Evolutionary conservation across 2,888 invertebrate genomes (phyloP), one percentile per base, ranked within the genome.

Genomic region (Noctua comes): DNA sequence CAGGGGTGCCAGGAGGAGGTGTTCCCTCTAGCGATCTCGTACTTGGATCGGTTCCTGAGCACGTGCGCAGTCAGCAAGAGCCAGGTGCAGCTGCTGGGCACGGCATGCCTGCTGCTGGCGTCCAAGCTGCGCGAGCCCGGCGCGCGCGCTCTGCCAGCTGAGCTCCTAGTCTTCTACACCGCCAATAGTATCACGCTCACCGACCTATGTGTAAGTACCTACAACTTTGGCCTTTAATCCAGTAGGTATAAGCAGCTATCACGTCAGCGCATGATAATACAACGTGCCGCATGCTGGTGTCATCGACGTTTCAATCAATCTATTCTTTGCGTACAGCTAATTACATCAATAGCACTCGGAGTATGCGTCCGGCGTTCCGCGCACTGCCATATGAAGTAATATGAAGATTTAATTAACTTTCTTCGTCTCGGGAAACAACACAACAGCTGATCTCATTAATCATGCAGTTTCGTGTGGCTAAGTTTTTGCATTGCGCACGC

Each of bases 1-100:
- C 98, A 99, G 93, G 98, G 98, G 91, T 98, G 99, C 93, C 99
- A 99, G 95, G 98, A 99, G 93, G 99, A 99, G 94, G 99, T 99
- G 87, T 99, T 99, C 94, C 98, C 98, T 68, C 97, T 99, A 93
- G 98, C 99, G 76, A 98, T 99, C 95, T 98, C 98, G 94, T 99
- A 98, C 96, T 97, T 99, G 97, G 99, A 99, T 97, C 98, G 99
- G 93, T 99, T 99, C 97, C 97, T 99, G 91, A 98, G 98, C 92
- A 97, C 98, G 83, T 98, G 98, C 93, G 97, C 98, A 82, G 98
- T 99, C 92, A 97, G 98, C 90, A 98, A 98, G 96, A 98, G 97
- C 90, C 98, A 99, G 93, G 97, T 99, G 84, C 99, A 99, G 96
- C 97, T 99, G 80, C 97, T 99, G 92, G 99, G 99, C 83, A 98